These are phyloP conservation scores for Chaunax sp. DNA, from an alignment of 2,797 vertebrate genomes.

Conservation along the genomic window DNA sequence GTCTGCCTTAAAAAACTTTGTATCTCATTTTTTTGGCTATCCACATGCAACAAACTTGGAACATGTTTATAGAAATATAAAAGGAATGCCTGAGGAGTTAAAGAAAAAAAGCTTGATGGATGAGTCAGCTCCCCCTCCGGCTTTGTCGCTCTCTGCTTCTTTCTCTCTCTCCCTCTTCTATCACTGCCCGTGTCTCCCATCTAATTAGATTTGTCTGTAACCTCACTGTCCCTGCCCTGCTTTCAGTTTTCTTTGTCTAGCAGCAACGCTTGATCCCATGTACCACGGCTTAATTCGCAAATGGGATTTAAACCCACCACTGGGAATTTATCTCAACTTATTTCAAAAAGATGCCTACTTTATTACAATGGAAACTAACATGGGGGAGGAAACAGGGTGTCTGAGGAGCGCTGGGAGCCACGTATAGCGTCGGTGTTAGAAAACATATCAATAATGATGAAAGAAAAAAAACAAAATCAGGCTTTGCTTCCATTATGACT, in stretches of 20 bases:
- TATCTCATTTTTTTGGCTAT: conserved; percentile 17
- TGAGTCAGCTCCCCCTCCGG: conserved; percentile 52
- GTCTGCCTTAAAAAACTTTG: conserved; percentile 42
- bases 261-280: conserved; percentile 62
- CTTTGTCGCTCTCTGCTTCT: conserved; percentile 23
- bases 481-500: conserved; percentile 44
- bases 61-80: conserved; percentile 33
- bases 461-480: conserved; percentile 1
- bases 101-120: conserved; percentile 49
- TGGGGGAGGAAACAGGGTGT: conserved; percentile 32
- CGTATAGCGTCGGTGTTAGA: conserved; percentile 33
- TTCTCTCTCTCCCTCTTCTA: conserved; percentile 36
- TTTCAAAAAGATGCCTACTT: conserved; percentile 45
- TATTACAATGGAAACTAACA: conserved; percentile 47
- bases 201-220: conserved; percentile 76
- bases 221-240: conserved; percentile 63
- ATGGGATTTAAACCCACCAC: conserved; percentile 70
- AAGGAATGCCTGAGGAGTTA: conserved; percentile 54
- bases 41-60: conserved; percentile 47
- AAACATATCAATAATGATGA: conserved; percentile 35
- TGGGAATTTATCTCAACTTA: conserved; percentile 32
- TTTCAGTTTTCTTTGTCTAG: conserved; percentile 67
- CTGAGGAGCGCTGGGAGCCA: conserved; percentile 32
- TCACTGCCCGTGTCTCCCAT: conserved; percentile 58
- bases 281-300: conserved; percentile 57